phyloP scores from a whole-genome alignment of 2,888 invertebrate genomes.

The Pandemis cinnamomeana region DNA sequence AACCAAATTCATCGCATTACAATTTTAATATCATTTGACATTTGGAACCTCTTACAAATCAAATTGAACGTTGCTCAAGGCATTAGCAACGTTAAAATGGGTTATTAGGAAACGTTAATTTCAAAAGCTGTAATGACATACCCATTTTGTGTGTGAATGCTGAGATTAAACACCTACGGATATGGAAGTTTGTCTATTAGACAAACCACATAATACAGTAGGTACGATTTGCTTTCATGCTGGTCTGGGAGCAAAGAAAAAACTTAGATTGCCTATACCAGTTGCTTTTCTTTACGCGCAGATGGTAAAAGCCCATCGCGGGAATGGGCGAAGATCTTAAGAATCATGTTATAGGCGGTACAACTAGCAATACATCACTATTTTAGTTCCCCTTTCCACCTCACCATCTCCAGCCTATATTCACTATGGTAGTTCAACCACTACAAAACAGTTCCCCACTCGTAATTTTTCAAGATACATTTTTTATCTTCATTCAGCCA shows the following conservation, averaged over 20 bases:
- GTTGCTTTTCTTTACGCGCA: too few relatives aligned
- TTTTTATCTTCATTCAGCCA: too few relatives aligned
- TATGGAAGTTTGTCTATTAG: not conserved
- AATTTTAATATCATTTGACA: not conserved
- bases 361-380: too few relatives aligned
- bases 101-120: conserved; percentile 1
- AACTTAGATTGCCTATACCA: too few relatives aligned
- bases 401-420: too few relatives aligned
- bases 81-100: conserved; percentile 1
- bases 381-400: too few relatives aligned
- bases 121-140: not conserved
- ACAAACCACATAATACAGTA: not conserved
- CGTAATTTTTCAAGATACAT: too few relatives aligned
- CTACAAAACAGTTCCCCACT: too few relatives aligned
- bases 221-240: not conserved
- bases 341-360: too few relatives aligned
- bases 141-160: conserved; percentile 3
- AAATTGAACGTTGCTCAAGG: not conserved
- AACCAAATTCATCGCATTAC: not conserved
- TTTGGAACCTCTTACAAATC: conserved; percentile 1
- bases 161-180: conserved; percentile 1
- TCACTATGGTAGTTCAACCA: too few relatives aligned
- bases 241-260: not conserved
- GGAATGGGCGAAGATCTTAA: too few relatives aligned
- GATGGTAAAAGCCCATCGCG: too few relatives aligned